phyloP scores from a whole-genome alignment of 2,113 vertebrate genomes.

The Furnarius figulus region DNA sequence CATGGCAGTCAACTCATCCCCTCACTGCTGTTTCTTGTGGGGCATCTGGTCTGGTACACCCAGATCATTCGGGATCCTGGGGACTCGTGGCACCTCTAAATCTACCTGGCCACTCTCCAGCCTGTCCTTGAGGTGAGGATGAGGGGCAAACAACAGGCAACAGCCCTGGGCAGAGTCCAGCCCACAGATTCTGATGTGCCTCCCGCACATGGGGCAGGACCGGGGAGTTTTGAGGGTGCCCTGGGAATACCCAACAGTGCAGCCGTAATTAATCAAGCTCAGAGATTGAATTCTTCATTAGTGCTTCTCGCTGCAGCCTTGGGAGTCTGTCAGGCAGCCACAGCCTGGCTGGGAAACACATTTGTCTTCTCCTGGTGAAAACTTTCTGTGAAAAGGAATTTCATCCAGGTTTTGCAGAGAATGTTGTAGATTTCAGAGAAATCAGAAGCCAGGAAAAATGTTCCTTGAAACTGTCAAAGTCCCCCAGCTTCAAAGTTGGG shows the following conservation, averaged over 20 bases:
- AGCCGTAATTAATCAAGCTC: constrained; percentile 7
- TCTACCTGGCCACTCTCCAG: background rate
- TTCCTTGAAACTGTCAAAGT: background rate
- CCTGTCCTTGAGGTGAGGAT: background rate
- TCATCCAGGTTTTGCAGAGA: rapidly evolving
- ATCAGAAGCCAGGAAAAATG: background rate
- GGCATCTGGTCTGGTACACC: background rate
- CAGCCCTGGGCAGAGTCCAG: background rate
- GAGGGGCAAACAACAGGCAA: background rate
- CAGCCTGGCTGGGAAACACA: background rate
- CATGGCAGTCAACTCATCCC: background rate
- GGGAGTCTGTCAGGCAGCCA: background rate
- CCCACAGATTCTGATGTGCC: background rate
- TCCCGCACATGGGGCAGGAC: background rate
- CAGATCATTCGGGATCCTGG: background rate
- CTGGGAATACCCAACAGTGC: background rate
- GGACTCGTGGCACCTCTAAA: background rate
- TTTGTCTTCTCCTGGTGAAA: background rate
- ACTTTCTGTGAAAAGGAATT: background rate
- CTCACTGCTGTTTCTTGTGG: background rate
- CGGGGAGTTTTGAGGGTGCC: background rate
- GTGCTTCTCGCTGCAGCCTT: rapidly evolving
- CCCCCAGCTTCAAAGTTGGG: background rate
- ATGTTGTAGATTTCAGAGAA: background rate
- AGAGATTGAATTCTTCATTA: background rate